Base-by-base conservation (phyloP, 2,888 invertebrate genomes). In the Ischnus inquisitorius region DNA sequence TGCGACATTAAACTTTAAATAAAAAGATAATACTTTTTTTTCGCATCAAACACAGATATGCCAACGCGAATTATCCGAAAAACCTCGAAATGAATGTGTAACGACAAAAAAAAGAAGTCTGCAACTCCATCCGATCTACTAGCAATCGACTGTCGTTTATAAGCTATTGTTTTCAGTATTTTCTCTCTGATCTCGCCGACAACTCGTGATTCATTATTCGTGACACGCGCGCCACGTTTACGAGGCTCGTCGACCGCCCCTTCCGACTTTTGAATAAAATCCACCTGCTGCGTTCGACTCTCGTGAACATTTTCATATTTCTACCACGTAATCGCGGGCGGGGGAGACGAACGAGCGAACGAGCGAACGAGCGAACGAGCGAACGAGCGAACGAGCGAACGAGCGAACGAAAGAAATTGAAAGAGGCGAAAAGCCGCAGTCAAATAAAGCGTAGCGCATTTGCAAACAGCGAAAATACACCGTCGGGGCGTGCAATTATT, bases 401-500 rank as follows among this genome's bases (percentile, higher is more conserved):
- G 43, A 51, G 79, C 39, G 76, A 75, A 67, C 34, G 19, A 75
- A 60, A 25, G 12, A 75, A 46, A 22, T 10, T 41, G 28, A 25
- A 12, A 14, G 43, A 14, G 71, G 57, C 77, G 78, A 68, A 74
- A 81, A 41, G 46, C 28, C 74, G 82, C 54, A 82, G 67, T 69
- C 76, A 75, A 71, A 51, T 54, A 76, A 76, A 69, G 46, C 46
- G 79, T 57, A 39, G 16, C 22, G 86, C 85, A 89, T 87, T 85
- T 19, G 16, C 28, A 69, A 79, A 62, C 43, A 54, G 69, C 43
- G 72, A 68, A 39, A 64, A 68, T 64, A 16, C 62, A 43, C 28
- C 54, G 43, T 54, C 54, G 28, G 65, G 12, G 60, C 60, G 60
- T 60, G 60, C 60, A 60, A 60, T 60, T 60, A 28, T 60, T 25